Base-by-base conservation (phyloP, 2,797 vertebrate species). In the Myotis vivesi region DNA sequence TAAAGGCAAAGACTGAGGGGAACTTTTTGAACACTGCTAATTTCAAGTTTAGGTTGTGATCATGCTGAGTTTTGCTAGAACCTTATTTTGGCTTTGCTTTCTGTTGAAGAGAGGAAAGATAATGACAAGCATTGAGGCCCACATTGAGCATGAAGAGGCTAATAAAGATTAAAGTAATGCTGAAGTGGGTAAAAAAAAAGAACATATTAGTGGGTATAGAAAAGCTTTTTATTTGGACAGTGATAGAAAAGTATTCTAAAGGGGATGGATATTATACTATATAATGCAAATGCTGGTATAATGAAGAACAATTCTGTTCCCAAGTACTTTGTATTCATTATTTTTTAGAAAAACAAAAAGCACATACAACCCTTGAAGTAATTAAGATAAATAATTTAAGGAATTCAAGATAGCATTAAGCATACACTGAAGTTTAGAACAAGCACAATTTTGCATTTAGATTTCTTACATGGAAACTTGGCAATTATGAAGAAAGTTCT, bases 351-450 rank as follows among this genome's bases (percentile, higher is more conserved):
- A 96, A 93, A 80, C 7, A 73, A 85, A 82, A 94, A 69, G 46
- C 49, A 91, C 3, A 30, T 5, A 13, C 30, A 53, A 33, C 8
- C 13, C 11, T 0, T 92, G 75, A 88, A 36, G 57, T 95, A 95
- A 95, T 95, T 93, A 96, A 95, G 76, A 94, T 95, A 89, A 97
- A 95, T 94, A 95, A 95, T 97, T 96, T 94, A 92, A 88, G 22
- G 13, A 90, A 95, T 77, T 94, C 62, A 62, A 77, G 66, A 68
- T 38, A 87, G 72, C 53, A 90, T 86, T 92, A 94, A 76, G 62
- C 84, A 75, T 72, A 87, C 41, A 81, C n/a, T 81, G 13, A 94
- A 91, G 38, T 84, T 94, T 84, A 76, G 15, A 51, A 76, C 69
- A 87, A 55, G 20, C 72, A 28, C 88, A 93, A 89, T 57, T 87